Evolutionary conservation across 2,113 vertebrate species (phyloP).

Genomic region (Bufo bufo): DNA sequence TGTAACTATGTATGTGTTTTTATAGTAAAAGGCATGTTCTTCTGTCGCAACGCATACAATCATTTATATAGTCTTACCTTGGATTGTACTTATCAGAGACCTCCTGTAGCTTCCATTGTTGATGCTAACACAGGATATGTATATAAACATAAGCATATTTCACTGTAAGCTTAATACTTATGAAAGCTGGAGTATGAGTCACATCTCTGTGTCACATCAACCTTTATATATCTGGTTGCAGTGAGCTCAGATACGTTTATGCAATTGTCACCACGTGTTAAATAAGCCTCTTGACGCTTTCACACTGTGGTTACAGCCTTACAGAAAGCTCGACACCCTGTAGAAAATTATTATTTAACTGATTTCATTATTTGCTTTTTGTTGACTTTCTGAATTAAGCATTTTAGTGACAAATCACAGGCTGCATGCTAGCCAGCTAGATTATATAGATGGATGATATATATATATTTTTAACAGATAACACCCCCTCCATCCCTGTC

Average conservation of each 20-base stretch:
- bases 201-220: neutral
- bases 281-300: slow-evolving; percentile 1
- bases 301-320: neutral
- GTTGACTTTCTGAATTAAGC: neutral
- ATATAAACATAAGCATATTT: neutral
- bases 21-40: too few species aligned
- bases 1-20: too few species aligned
- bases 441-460: neutral
- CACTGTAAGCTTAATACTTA: neutral
- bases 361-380: neutral
- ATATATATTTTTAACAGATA: slow-evolving; percentile 76
- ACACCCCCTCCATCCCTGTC: slow-evolving; percentile 95
- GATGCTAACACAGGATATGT: neutral
- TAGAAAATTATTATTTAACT: neutral
- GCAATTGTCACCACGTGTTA: neutral
- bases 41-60: neutral
- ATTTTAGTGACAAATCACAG: neutral
- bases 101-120: neutral
- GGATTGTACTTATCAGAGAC: neutral
- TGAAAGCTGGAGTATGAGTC: neutral
- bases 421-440: neutral
- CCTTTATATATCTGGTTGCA: neutral
- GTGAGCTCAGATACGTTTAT: neutral
- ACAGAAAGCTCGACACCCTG: neutral
- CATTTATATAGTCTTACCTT: neutral